These are phyloP conservation scores for Osmoderma eremita DNA, from an alignment of 2,888 invertebrate genomes.

Conservation along the genomic window DNA sequence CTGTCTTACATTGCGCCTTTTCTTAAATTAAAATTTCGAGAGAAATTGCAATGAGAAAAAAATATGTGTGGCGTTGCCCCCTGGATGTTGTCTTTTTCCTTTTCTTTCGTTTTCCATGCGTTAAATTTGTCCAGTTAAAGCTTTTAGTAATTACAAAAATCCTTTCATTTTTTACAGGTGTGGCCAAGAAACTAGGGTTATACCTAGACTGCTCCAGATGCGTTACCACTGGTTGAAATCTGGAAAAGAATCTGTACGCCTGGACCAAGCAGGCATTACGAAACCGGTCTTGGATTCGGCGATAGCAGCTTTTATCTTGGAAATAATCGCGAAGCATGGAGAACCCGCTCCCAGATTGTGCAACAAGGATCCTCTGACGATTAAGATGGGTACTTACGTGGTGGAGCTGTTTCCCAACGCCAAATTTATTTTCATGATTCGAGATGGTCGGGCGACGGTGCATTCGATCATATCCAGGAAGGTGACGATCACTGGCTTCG, in stretches of 20 bases:
- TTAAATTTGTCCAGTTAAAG: too few relatives aligned
- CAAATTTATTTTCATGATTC: constrained; percentile 97
- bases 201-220: constrained; percentile 95
- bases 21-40: constrained; percentile 4
- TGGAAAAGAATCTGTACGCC: constrained; percentile 87
- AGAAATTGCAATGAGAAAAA: too few relatives aligned
- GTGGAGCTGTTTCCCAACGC: constrained; percentile 96
- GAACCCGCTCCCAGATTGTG: constrained; percentile 94
- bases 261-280: constrained; percentile 94
- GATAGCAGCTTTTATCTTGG: constrained; percentile 95
- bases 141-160: too few relatives aligned
- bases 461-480: constrained; percentile 98
- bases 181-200: constrained; percentile 96
- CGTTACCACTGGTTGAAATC: constrained; percentile 96
- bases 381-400: constrained; percentile 96
- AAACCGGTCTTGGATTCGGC: constrained; percentile 93
- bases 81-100: neutral
- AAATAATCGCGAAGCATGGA: constrained; percentile 96
- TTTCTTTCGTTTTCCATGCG: too few relatives aligned
- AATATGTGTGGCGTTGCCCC: too few relatives aligned
- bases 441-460: constrained; percentile 97
- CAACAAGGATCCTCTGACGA: constrained; percentile 98
- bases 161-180: constrained; percentile 70
- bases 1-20: neutral
- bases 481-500: constrained; percentile 78